Evolutionary conservation across 2,888 invertebrate species (phyloP).

Genomic region (Caenorhabditis wallacei): DNA sequence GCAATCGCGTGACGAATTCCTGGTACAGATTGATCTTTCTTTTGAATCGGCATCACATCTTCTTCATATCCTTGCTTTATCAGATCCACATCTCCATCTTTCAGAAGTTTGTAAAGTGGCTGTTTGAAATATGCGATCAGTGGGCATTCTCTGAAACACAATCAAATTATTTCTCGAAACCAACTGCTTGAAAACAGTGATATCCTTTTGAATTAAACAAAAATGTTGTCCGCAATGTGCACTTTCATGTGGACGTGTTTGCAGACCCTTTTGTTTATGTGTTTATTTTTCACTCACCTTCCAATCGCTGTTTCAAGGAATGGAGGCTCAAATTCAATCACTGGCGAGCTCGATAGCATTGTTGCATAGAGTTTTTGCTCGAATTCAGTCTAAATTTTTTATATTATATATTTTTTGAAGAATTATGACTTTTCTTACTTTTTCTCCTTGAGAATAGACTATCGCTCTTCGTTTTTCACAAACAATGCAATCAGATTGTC

Average conservation of each 20-base stretch:
- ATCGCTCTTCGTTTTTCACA: slow-evolving; percentile 70
- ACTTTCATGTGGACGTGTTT: slow-evolving; percentile 20
- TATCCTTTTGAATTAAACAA: no score
- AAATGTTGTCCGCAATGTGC: slow-evolving; percentile 24
- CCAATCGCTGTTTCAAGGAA: slow-evolving; percentile 90
- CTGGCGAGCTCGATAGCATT: slow-evolving; percentile 91
- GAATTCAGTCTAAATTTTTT: slow-evolving; percentile 65
- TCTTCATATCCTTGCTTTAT: slow-evolving; percentile 59
- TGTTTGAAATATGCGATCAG: slow-evolving; percentile 83
- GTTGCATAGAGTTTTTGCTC: slow-evolving; percentile 70
- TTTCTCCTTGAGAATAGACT: slow-evolving; percentile 67
- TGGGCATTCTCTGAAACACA: slow-evolving; percentile 85
- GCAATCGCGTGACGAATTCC: slow-evolving; percentile 41
- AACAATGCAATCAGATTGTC: slow-evolving; percentile 70
- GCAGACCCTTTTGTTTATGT: slow-evolving; percentile 15
- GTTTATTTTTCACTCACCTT: slow-evolving; percentile 85
- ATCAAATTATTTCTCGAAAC: not conserved
- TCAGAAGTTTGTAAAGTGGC: slow-evolving; percentile 71
- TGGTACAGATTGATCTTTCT: slow-evolving; percentile 15
- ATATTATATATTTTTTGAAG: not conserved
- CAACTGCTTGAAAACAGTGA: no score
- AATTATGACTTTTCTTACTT: slow-evolving; percentile 37
- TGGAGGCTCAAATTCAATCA: slow-evolving; percentile 90
- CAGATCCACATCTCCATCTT: slow-evolving; percentile 59
- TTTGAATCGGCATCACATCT: slow-evolving; percentile 24